Base-by-base conservation (phyloP, 2,888 invertebrate species). In the Aphodius sticticus region DNA sequence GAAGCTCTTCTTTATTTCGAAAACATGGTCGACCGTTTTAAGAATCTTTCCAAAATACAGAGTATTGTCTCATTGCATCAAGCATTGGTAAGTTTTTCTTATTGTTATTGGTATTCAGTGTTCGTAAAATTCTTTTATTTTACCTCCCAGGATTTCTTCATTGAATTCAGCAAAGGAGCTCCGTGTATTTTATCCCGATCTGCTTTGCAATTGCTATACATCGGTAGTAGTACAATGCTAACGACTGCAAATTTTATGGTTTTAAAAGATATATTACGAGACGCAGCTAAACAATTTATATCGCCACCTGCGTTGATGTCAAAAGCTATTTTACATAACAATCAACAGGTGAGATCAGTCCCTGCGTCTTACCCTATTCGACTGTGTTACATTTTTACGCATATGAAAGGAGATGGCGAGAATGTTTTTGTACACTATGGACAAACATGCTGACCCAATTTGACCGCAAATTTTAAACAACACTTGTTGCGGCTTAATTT, bases 131-230 rank as follows among this genome's bases (percentile, higher is more conserved):
- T 26, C 2, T 26, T 26, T 26, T 71, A 16, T 76, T 36, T 69
- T 81, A 69, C 70, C 26, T 79, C 81, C 70, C 87, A 96, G 96
- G 97, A 98, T 87, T 97, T 97, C 89, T 97, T 98, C 89, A 94
- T 96, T 88, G 96, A 97, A 86, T 98, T 98, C 89, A 98, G 98
- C 86, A 94, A 94, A 85, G 92, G 93, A 81, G 93, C 93, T 0
- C 97, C 98, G 1, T 98, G 98, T 89, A 96, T 98, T 80, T 91
- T 99, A 7, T 97, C 98, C 0, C 93, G 99, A 78, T 97, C 98
- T 74, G 94, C 97, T 69, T 90, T 98, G 5, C 98, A 97, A 88
- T 91, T 96, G 81, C 90, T 97, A 38, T 97, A 96, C 88, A 91
- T 95, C 80, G 91, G 91, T 78, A 87, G 89, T 83, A 84, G 87